Evolutionary conservation across 2,797 vertebrate species (phyloP), one percentile per base, ranked within the genome.

Genomic region (Tachyglossus aculeatus): DNA sequence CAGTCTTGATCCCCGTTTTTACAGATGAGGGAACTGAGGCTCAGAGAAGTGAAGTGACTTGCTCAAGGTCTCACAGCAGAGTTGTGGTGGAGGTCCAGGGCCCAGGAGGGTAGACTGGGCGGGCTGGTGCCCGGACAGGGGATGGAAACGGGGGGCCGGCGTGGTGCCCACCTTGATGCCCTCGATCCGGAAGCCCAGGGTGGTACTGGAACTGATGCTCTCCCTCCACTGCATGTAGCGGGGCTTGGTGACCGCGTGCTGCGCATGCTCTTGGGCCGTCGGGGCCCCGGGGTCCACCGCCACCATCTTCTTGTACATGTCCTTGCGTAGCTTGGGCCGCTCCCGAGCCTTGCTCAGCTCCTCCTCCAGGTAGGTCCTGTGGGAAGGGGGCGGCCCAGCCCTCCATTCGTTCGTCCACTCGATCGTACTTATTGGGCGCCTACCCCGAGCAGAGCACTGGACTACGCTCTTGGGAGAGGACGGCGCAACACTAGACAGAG

Each of bases 211-310:
- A 90, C 98, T 99, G 85, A 99, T 93, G 48, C 94, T 96, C 84
- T 99, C 98, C 78, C 98, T 96, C 98, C 98, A 99, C 86, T 99
- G 98, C 98, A 99, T 99, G 91, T 99, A 99, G 37, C 98, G 95
- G 4, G 96, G 96, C 76, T 99, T 99, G 78, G 96, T 98, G 63
- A 99, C 95, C 0, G 94, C 97, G 14, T 83, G 91, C 51, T 97
- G 96, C 5, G 89, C 85, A 2, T 96, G 95, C 69, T 99, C 98
- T 77, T 96, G 93, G 14, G 91, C 83, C 0, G 96, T 98, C 9
- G 98, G 97, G 22, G 96, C 96, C 16, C 91, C 88, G 0, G 91
- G 87, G 88, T 99, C 97, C 87, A 99, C 96, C 38, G 97, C 96
- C 86, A 98, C 86, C 98, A 99, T 99, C 77, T 99, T 99, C 78